These are phyloP conservation scores for Lamellibrachia columna DNA, from an alignment of 2,888 invertebrate genomes.

Conservation along the genomic window DNA sequence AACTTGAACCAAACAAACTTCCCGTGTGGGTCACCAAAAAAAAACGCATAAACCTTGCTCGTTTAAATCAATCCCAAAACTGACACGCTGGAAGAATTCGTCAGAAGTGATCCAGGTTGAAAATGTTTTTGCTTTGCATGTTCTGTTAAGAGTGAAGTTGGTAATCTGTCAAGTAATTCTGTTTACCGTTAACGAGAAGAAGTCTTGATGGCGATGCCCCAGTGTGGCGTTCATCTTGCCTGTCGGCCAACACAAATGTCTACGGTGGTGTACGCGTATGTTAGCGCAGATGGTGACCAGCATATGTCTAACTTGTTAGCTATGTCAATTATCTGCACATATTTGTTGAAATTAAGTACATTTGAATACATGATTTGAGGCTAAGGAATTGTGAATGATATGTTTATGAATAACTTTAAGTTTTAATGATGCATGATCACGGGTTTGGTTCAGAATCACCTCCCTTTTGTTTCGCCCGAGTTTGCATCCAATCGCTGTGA, in stretches of 20 bases:
- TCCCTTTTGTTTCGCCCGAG: not conserved
- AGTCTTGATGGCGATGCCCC: not conserved
- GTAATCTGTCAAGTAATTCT: not conserved
- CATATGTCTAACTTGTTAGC: constrained; percentile 6
- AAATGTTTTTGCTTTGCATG: not conserved
- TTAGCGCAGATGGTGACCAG: constrained; percentile 1
- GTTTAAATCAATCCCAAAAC: not conserved
- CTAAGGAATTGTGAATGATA: constrained; percentile 12
- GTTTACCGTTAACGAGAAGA: not conserved
- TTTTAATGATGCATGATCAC: constrained; percentile 10
- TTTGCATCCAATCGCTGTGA: not conserved
- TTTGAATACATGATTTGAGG: constrained; percentile 5
- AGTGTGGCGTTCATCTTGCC: not conserved
- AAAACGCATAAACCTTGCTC: not conserved
- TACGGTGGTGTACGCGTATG: not conserved
- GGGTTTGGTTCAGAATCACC: constrained; percentile 3
- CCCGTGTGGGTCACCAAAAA: constrained; percentile 9
- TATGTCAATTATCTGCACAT: not conserved
- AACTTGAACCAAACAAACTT: not conserved
- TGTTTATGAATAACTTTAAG: constrained; percentile 1
- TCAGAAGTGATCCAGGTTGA: not conserved
- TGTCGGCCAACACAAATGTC: not conserved
- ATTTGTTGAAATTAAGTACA: constrained; percentile 16
- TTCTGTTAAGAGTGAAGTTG: not conserved
- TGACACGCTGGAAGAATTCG: not conserved